Base-by-base conservation (phyloP, 1,140 invertebrate genomes). In the Colletes latitarsis region DNA sequence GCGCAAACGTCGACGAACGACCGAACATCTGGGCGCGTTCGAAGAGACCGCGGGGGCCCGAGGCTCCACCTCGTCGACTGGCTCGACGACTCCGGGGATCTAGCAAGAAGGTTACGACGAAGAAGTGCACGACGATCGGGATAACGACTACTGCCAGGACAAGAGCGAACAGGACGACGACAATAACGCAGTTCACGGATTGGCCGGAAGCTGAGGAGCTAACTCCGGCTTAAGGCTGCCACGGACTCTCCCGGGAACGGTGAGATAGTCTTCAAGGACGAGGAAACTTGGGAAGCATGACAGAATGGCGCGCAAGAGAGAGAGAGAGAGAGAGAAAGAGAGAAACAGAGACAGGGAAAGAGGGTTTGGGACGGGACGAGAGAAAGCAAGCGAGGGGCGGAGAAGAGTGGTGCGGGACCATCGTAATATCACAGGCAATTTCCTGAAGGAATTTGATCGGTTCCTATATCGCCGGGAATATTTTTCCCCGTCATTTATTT, bases 381-480 rank as follows among this genome's bases (percentile, higher is more conserved):
- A 78, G 49, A 58, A 73, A 49, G 43, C 58, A 41, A 69, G 41
- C 43, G 10, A 58, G 81, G 21, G 63, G 63, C 39, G 66, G 8
- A 9, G 55, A 62, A 66, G 62, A 46, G 58, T 55, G 62, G 81
- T 64, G 69, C 53, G 78, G 73, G 87, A 82, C 79, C 85, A 83
- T 90, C 88, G 87, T 89, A 90, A 90, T 90, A 90, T 90, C 88
- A 86, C 87, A 89, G 87, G 87, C 89, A 90, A 90, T 90, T 90
- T 90, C 88, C 87, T 90, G 85, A 69, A 89, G 87, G 89, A 90
- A 90, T 90, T 90, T 88, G 88, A 90, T 90, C 84, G 88, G 83
- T 88, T 88, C 82, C 81, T 84, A 85, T 87, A 86, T 85, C 82
- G 84, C 81, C 57, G 68, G 58, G 85, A 89, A 90, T 89, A 90